phyloP scores from a whole-genome alignment of 2,888 invertebrate species.

The Drosophila mulleri region DNA sequence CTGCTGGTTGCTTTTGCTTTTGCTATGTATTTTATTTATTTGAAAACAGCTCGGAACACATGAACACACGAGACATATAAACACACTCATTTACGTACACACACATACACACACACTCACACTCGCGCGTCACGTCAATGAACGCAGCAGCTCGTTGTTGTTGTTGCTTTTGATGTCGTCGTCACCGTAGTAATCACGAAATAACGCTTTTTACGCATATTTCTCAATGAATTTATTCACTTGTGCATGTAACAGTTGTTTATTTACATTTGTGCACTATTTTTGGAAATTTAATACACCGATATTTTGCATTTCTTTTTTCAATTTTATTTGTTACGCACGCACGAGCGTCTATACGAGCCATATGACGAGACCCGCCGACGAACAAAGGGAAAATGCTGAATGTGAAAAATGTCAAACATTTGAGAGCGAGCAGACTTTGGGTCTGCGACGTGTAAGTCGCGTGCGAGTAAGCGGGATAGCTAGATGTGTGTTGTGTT shows the following conservation, averaged over 20 bases:
- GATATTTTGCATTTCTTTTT: constrained; percentile 58
- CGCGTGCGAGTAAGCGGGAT: constrained; percentile 54
- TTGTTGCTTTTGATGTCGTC: constrained; percentile 40
- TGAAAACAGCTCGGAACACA: constrained; percentile 65
- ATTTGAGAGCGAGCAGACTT: constrained; percentile 73
- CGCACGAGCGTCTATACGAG: constrained; percentile 66
- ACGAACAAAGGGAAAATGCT: constrained; percentile 80
- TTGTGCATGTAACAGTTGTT: constrained; percentile 57
- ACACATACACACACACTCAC: constrained; percentile 62
- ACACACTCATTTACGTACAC: constrained; percentile 50
- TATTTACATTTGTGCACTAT: constrained; percentile 71
- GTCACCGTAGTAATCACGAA: constrained; percentile 62
- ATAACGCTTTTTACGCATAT: constrained; percentile 75
- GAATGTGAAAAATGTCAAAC: constrained; percentile 78
- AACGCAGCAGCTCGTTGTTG: constrained; percentile 76
- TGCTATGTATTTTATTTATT: constrained; percentile 54
- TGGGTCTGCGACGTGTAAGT: constrained; percentile 67
- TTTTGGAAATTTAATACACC: constrained; percentile 49
- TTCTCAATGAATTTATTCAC: constrained; percentile 61
- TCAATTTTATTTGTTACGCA: constrained; percentile 75
- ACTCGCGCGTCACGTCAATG: constrained; percentile 81
- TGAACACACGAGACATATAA: constrained; percentile 36
- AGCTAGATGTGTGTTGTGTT: constrained; percentile 27
- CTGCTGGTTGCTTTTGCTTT: constrained; percentile 46
- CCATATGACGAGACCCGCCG: constrained; percentile 80